phyloP scores from a whole-genome alignment of 2,888 invertebrate species.

The Chaitophorus viminalis region DNA sequence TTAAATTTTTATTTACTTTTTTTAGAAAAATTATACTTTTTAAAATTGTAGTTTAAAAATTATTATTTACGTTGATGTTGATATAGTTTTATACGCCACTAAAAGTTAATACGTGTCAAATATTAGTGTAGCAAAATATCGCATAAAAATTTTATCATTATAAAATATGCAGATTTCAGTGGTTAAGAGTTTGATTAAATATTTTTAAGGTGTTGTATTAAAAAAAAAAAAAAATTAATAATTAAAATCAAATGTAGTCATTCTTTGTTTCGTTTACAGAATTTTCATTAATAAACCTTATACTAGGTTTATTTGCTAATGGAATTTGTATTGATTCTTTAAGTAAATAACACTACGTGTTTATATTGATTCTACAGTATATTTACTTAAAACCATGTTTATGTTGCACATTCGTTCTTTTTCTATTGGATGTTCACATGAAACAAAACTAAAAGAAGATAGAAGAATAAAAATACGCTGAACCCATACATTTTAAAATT shows the following conservation, averaged over 20 bases:
- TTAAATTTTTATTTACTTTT: slow-evolving; percentile 9
- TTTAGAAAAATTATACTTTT: neutral
- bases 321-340: slow-evolving; percentile 24
- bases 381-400: slow-evolving; percentile 6
- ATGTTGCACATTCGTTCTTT: neutral
- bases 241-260: neutral
- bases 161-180: slow-evolving; percentile 15
- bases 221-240: slow-evolving; percentile 8
- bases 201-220: neutral
- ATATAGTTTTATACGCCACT: neutral
- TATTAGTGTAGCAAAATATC: no score
- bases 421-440: neutral
- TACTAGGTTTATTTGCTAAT: slow-evolving; percentile 12
- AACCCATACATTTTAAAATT: neutral
- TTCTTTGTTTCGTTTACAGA: neutral
- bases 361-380: neutral
- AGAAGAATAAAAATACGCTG: neutral
- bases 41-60: neutral
- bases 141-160: neutral
- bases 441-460: neutral
- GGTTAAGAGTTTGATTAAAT: neutral
- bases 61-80: neutral
- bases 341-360: neutral
- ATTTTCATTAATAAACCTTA: slow-evolving; percentile 7
- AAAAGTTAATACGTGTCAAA: no score